Base-by-base conservation (phyloP, 35 echinoderm and acorn worm species). In the Ophioderma brevispina region DNA sequence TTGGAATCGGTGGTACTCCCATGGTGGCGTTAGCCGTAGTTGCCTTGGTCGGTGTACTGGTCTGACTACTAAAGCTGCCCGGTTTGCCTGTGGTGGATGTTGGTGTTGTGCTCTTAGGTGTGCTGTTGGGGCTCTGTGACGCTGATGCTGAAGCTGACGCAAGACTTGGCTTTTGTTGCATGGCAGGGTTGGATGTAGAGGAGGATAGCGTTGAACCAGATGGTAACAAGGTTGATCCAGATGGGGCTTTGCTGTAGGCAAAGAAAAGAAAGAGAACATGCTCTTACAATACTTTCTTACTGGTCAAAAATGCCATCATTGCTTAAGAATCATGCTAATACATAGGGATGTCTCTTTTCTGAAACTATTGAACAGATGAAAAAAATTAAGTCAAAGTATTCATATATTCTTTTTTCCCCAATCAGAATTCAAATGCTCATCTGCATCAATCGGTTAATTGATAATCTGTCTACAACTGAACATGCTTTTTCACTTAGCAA, bases 21-120 rank as follows among this genome's bases (percentile, higher is more conserved):
- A 79, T 81, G 33, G 78, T 36, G 17, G 59, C 78, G 37, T 55
- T 84, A 63, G 90, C 76, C 59, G 90, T 52, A 31, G 82, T 86
- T 37, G 87, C 83, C 18, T 92, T 92, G 33, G 90, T 92, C 59
- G 81, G 89, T 6, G 59, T 30, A 30, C 83, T 85, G 35, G 55
- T 87, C 37, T 94, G 80, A 76, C 86, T 56, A 36, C 86, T 89
- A 23, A 82, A 37, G 32, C 63, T 37, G 33, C 39, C 38, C n/a
- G 76, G 34, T 23, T 30, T 83, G 14, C 52, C 39, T 31, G 92
- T 88, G 38, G 77, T 92, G 82, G 86, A 70, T 42, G 86, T 92
- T 40, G 87, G 87, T 52, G 87, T 80, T 80, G 90, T 90, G 36
- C 89, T 89, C 64, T 75, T 59, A 37, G 88, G 78, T 40, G 81